Base-by-base conservation (phyloP, 2,888 invertebrate species). In the Agrilus biguttatus region DNA sequence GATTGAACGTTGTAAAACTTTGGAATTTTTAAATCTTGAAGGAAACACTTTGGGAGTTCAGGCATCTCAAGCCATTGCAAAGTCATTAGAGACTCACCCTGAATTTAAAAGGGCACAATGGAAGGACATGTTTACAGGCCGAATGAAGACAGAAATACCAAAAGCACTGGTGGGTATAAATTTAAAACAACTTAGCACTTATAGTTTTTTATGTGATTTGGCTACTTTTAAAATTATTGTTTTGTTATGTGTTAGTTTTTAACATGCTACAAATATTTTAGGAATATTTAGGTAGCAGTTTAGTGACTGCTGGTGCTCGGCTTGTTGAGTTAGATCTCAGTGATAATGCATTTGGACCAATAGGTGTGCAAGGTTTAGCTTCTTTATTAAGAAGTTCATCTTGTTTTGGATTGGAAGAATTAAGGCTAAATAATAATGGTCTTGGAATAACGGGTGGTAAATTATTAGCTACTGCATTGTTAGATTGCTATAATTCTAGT, bases 331-430 rank as follows among this genome's bases (percentile, higher is more conserved):
- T 98, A 8, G 93, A 98, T 59, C 73, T 98, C 8, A 95, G 95
- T 62, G 96, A 98, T 66, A 96, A 97, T 66, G 97, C 97, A 0
- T 84, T 97, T 53, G 97, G 96, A 0, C 95, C 96, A 0, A 87
- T 92, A 52, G 97, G 95, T 21, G 87, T 95, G 37, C 77, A 83
- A 51, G 93, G 92, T 0, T 70, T 97, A 8, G 84, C 85, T 0
- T 78, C 81, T 13, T 70, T 97, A 14, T 66, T 98, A 34, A 77
- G 79, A 50, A 91, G 92, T 36, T 75, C 82, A 1, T 79, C 86
- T 0, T 95, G 95, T 62, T 89, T 80, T 55, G 78, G 84, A 2
- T 67, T 98, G 19, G 74, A 85, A 69, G 82, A 82, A 56, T 68
- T 98, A 0, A 74, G 83, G 34, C 69, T 98, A 0, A 93, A 96